Percentiles rank a stretch among this genome's conserved stretches.
These are phyloP conservation scores for Osmerus eperlanus DNA, from an alignment of 2,113 vertebrate species.

Conservation along the genomic window DNA sequence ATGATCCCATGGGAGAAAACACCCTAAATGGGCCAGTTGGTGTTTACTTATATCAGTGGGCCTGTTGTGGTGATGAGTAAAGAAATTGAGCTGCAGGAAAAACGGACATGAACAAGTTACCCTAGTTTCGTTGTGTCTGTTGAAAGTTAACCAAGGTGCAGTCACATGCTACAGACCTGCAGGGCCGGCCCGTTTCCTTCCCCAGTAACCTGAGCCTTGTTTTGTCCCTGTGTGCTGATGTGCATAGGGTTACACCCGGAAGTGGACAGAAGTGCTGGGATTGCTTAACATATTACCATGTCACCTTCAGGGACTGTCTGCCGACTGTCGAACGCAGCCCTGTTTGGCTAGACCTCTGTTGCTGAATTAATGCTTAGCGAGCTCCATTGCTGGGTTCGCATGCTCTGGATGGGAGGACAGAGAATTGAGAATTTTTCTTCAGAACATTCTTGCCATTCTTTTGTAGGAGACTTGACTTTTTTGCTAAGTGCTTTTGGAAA, in stretches of 20 bases:
- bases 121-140: background rate
- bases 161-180: background rate
- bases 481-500: too few relatives aligned
- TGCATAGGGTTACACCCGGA: background rate
- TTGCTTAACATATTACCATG: slow-evolving; percentile 1
- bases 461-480: too few relatives aligned
- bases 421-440: too few relatives aligned
- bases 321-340: background rate
- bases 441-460: too few relatives aligned
- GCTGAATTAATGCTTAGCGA: too few relatives aligned
- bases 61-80: too few relatives aligned
- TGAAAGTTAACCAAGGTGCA: background rate
- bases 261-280: background rate
- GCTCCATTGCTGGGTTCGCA: too few relatives aligned
- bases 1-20: too few relatives aligned
- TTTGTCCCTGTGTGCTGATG: background rate
- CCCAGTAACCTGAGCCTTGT: background rate
- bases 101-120: background rate
- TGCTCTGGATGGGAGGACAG: too few relatives aligned
- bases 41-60: too few relatives aligned
- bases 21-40: too few relatives aligned
- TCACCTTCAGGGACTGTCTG: slow-evolving; percentile 14
- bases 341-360: too few relatives aligned
- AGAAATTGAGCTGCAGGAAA: background rate
- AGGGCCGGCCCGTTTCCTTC: background rate